phyloP scores from a whole-genome alignment of 2,888 invertebrate genomes.

The Teinopalpus imperialis region DNA sequence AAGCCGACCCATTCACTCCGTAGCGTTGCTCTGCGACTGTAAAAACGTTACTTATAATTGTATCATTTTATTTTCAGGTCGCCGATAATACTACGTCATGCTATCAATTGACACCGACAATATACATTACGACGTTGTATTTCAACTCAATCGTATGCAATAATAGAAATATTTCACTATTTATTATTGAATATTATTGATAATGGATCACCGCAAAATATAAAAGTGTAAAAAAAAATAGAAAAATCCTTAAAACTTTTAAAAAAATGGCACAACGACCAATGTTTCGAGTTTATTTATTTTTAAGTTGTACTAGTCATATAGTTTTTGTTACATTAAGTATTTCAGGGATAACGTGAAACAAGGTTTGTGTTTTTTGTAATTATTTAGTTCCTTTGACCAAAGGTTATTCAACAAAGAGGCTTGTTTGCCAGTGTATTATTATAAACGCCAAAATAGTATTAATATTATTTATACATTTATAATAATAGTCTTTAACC shows the following conservation, averaged over 20 bases:
- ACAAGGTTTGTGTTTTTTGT: conserved; percentile 29
- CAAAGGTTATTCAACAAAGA: conserved; percentile 21
- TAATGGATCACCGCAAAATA: conserved; percentile 37
- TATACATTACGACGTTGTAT: conserved; percentile 55
- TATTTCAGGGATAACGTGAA: conserved; percentile 24
- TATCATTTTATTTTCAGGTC: conserved; percentile 48
- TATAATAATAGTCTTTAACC: conserved; percentile 1
- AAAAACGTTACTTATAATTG: no score
- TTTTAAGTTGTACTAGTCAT: conserved; percentile 69
- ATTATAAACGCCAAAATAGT: conserved; percentile 13
- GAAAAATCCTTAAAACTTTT: conserved; percentile 62
- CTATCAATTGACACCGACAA: conserved; percentile 76
- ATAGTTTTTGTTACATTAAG: conserved; percentile 29
- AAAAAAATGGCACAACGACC: conserved; percentile 82
- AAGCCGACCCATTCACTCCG: no score
- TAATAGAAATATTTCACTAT: conserved; percentile 18
- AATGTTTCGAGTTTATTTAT: conserved; percentile 66
- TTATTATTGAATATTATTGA: conserved; percentile 29
- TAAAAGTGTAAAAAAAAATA: conserved; percentile 64
- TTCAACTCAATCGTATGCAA: conserved; percentile 24
- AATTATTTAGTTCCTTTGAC: conserved; percentile 29
- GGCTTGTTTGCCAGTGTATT: conserved; percentile 6
- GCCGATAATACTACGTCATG: conserved; percentile 39
- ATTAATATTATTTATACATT: conserved; percentile 10
- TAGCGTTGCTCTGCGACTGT: no score